A percentile compares a stretch with the other conserved stretches of the same genome.
Evolutionary conservation across 1,140 invertebrate genomes (phyloP).

Genomic region (Drosophila tristis): DNA sequence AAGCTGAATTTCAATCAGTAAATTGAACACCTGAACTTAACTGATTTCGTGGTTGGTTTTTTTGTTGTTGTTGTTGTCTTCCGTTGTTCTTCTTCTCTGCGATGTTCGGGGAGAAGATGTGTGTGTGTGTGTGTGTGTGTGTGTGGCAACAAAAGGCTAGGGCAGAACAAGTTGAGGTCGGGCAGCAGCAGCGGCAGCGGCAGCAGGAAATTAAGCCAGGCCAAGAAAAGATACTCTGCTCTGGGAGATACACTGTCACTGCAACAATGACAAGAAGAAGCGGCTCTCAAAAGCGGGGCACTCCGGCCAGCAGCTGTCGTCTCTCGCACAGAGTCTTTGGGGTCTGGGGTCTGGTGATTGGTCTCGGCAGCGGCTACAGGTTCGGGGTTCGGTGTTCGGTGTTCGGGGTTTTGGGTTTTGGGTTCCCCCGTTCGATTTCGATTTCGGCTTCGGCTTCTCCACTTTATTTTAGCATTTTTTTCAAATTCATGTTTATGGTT

Average conservation of each 20-base stretch:
- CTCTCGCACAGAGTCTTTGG: not conserved
- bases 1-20: slow-evolving; percentile 79
- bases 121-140: slow-evolving; percentile 32
- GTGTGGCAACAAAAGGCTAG: slow-evolving; percentile 48
- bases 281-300: too few species aligned
- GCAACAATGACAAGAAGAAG: slow-evolving; percentile 50
- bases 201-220: slow-evolving; percentile 75
- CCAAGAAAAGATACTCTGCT: slow-evolving; percentile 14
- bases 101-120: slow-evolving; percentile 48
- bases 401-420: not conserved
- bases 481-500: slow-evolving; percentile 61
- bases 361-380: not conserved
- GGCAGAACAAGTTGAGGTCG: slow-evolving; percentile 44
- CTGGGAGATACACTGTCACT: slow-evolving; percentile 20
- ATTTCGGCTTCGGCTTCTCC: slow-evolving; percentile 33
- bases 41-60: slow-evolving; percentile 73
- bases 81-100: slow-evolving; percentile 2
- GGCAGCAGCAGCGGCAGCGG: too few species aligned
- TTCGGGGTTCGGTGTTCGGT: not conserved
- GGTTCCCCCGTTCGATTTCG: slow-evolving; percentile 21
- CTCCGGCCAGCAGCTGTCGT: slow-evolving; percentile 13
- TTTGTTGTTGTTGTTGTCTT: not conserved
- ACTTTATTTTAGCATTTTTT: slow-evolving; percentile 49
- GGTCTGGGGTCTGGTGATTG: slow-evolving; percentile 13
- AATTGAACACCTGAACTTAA: slow-evolving; percentile 82